Base-by-base conservation (phyloP, 2,797 vertebrate genomes). In the Amniataba percoides region DNA sequence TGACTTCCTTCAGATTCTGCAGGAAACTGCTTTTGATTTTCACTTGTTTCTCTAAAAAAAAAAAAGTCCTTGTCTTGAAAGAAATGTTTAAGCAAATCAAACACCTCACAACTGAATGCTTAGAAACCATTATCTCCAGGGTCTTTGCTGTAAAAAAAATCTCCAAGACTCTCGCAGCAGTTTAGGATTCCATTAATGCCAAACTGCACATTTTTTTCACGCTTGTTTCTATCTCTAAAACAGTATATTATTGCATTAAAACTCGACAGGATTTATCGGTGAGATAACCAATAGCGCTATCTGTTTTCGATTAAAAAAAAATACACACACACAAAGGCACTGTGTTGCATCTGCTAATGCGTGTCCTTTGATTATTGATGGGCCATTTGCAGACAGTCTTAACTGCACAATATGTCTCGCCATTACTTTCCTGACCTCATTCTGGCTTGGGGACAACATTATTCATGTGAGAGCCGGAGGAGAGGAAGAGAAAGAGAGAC, bases 381-480 rank as follows among this genome's bases (percentile, higher is more conserved):
- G 81, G 68, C 81, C 81, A 77, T 93, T 93, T 89, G 80, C 80
- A 71, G 87, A 91, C 87, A 82, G 73, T 81, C 75, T 74, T 90
- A 93, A 93, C 92, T 86, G 90, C 86, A 88, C 83, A 85, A 91
- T 87, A 89, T 89, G 90, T 92, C 91, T 88, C 71, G 55, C 81
- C 82, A 88, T 93, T 92, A 89, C 88, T 88, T 90, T 74, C 71
- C 85, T 95, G 95, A 95, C 95, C 95, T 92, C 89, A 93, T 95
- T 95, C 86, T 93, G 87, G 94, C 93, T 92, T 83, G 76, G 82
- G 84, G 87, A 91, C 92, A 88, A 88, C 93, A 94, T 96, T 93
- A 93, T 89, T 95, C 94, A 95, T 86, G 81, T 83, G 76, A 84
- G 83, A 88, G 86, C 84, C 63, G 6, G 73, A 88, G 81, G 86